A percentile compares a stretch with the other conserved stretches of the same genome.
Conservation (phyloP, 2,888 invertebrate genomes). For the Brassicogethes aeneus region DNA sequence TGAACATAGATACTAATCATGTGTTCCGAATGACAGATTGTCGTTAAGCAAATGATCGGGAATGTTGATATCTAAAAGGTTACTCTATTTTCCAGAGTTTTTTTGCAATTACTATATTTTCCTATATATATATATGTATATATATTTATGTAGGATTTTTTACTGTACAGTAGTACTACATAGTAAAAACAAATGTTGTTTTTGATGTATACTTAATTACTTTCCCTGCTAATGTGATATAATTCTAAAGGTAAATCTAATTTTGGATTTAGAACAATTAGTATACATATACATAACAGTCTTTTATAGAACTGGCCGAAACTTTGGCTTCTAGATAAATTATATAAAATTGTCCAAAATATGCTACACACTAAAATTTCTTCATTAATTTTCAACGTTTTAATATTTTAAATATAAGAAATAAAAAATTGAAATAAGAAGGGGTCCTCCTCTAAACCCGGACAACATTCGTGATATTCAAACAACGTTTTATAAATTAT, state of each 20-base stretch:
- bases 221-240: constrained; percentile 30
- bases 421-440: too few relatives aligned
- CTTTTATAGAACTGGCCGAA: constrained; percentile 57
- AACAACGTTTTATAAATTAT: too few relatives aligned
- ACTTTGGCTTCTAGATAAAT: constrained; percentile 44
- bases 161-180: too few relatives aligned
- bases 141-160: too few relatives aligned
- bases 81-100: too few relatives aligned
- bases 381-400: constrained; percentile 30
- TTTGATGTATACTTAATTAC: background rate
- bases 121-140: too few relatives aligned
- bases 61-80: constrained; percentile 24
- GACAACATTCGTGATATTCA: too few relatives aligned
- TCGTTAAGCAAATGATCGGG: constrained; percentile 32
- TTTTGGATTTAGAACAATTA: constrained; percentile 41
- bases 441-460: too few relatives aligned
- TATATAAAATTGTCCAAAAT: constrained; percentile 41
- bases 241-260: constrained; percentile 29
- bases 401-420: constrained; percentile 22
- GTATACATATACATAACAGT: constrained; percentile 60
- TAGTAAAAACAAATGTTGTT: too few relatives aligned
- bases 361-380: constrained; percentile 35
- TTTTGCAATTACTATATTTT: too few relatives aligned
- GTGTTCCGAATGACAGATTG: constrained; percentile 27
- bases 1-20: background rate